These are phyloP conservation scores for Amblyraja radiata DNA, from an alignment of 2,797 vertebrate species.

Conservation along the genomic window DNA sequence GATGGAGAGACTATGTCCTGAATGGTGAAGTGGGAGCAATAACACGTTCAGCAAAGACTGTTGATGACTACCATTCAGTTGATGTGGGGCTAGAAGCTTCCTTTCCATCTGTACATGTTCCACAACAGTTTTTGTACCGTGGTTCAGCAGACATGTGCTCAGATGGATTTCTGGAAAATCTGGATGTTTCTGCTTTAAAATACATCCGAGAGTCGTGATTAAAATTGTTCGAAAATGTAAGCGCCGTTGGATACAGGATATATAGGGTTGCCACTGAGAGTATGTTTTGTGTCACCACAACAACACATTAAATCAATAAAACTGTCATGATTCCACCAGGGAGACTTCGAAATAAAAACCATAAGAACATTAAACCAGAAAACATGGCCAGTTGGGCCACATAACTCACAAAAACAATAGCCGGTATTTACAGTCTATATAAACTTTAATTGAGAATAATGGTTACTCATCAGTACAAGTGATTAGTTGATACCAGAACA, in stretches of 20 bases:
- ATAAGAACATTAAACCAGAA: background rate
- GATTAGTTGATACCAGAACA: constrained; percentile 26
- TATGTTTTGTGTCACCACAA: background rate
- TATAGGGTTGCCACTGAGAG: background rate
- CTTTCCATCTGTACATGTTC: background rate
- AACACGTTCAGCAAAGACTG: background rate
- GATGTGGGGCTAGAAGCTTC: background rate
- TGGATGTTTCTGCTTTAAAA: background rate
- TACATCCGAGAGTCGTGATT: background rate
- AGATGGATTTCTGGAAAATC: background rate
- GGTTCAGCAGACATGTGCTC: background rate
- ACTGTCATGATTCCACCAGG: background rate
- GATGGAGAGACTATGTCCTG: too few species aligned
- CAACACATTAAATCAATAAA: background rate
- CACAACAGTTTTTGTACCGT: background rate
- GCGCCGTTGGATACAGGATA: background rate
- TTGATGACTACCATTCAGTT: background rate
- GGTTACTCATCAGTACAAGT: constrained; percentile 26
- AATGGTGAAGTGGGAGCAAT: background rate
- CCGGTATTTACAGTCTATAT: constrained; percentile 56
- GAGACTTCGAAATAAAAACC: background rate
- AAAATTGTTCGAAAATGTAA: background rate
- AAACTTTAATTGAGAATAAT: constrained; percentile 62
- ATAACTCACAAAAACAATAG: constrained; percentile 25
- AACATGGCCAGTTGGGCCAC: background rate